Evolutionary conservation across 2,888 invertebrate species (phyloP).

Genomic region (Athalia rosae): DNA sequence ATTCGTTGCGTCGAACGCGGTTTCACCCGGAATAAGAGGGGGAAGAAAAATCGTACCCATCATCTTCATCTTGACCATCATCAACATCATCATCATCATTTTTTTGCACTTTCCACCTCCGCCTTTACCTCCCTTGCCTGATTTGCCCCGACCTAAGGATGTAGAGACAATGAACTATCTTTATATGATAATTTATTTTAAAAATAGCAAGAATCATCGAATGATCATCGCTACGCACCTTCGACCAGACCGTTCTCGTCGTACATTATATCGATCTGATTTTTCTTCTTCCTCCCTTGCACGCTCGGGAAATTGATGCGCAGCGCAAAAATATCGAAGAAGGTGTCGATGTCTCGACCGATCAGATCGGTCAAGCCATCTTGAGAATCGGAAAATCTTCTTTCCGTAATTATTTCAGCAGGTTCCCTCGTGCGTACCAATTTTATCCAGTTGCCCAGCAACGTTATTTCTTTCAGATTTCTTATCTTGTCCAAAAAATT

Average conservation of each 20-base stretch:
- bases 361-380: constrained; percentile 69
- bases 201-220: background rate
- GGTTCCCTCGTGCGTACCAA: constrained; percentile 72
- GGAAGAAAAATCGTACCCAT: constrained; percentile 72
- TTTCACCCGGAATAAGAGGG: constrained; percentile 5
- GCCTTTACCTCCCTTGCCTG: constrained; percentile 64
- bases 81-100: constrained; percentile 81
- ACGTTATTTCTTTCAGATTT: constrained; percentile 75
- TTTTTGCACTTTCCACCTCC: constrained; percentile 76
- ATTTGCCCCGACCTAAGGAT: constrained; percentile 26
- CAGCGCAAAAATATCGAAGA: constrained; percentile 77
- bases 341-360: constrained; percentile 76
- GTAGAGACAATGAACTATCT: constrained; percentile 19
- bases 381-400: constrained; percentile 51
- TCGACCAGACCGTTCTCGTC: constrained; percentile 65
- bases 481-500: constrained; percentile 77
- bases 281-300: constrained; percentile 62
- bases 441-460: constrained; percentile 77
- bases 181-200: background rate
- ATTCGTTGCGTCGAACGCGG: constrained; percentile 9
- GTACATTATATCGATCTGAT: constrained; percentile 68
- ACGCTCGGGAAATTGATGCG: constrained; percentile 66
- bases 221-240: constrained; percentile 55
- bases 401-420: constrained; percentile 47
- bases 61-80: constrained; percentile 79